Conservation (phyloP, 2,797 vertebrate species). For the Lepus townsendii region DNA sequence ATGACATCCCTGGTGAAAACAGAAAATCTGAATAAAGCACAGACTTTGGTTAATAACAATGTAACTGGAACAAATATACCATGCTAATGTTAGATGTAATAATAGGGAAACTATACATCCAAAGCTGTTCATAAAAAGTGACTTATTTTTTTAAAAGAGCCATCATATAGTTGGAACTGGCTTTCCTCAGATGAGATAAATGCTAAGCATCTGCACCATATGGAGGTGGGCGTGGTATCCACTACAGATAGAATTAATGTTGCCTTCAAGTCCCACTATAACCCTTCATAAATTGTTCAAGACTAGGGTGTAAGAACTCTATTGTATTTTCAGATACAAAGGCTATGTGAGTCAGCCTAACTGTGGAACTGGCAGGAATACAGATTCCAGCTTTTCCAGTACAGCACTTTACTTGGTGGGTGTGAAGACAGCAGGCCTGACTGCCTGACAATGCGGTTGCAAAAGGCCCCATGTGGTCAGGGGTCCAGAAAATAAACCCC, state of each 20-base stretch:
- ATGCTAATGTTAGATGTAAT: background rate
- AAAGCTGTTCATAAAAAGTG: constrained; percentile 27
- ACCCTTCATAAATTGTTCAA: background rate
- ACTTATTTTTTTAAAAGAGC: background rate
- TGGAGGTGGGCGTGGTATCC: background rate
- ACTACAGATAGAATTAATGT: background rate
- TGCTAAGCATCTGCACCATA: background rate
- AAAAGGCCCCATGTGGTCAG: background rate
- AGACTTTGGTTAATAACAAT: background rate
- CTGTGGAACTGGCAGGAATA: background rate
- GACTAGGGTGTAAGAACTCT: background rate
- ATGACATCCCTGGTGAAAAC: background rate
- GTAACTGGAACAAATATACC: background rate
- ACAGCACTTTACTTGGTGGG: background rate
- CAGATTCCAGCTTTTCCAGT: background rate
- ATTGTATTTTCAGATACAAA: background rate
- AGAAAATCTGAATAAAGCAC: background rate
- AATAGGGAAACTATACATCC: background rate
- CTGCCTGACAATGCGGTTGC: background rate
- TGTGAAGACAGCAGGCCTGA: background rate
- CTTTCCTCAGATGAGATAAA: background rate
- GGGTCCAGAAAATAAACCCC: background rate
- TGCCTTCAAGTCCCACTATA: background rate
- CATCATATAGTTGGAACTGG: background rate
- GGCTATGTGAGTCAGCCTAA: background rate